These are phyloP conservation scores for Brevimyrus niger DNA, from an alignment of 2,113 vertebrate genomes.

Conservation along the genomic window DNA sequence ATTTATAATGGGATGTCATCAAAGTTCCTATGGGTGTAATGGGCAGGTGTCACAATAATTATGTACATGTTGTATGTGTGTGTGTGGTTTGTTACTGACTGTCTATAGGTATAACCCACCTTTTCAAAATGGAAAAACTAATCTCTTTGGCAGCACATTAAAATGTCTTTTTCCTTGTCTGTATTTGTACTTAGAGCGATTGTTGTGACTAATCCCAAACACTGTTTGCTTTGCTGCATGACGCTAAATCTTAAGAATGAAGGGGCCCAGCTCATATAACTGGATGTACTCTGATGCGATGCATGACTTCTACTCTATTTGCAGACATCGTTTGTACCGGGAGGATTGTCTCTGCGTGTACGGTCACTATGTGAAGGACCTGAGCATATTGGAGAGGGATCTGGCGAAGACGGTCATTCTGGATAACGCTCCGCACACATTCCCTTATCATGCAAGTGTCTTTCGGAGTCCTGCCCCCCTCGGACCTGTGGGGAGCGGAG, in stretches of 20 bases:
- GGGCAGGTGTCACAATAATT: neutral
- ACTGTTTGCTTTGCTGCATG: neutral
- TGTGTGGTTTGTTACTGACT: neutral
- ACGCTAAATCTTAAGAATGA: neutral
- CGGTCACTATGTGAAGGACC: conserved; percentile 75
- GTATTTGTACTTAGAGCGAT: neutral
- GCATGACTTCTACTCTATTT: neutral
- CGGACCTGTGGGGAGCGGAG: neutral
- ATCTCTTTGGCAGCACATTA: neutral
- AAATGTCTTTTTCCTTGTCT: neutral
- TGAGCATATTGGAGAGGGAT: conserved; percentile 60
- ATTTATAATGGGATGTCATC: neutral
- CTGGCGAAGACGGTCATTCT: conserved; percentile 64
- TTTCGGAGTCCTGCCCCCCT: neutral
- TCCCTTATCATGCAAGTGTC: conserved; percentile 61
- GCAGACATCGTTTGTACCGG: conserved; percentile 67
- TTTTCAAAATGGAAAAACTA: neutral
- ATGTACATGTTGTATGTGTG: neutral
- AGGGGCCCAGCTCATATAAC: neutral
- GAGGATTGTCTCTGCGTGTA: conserved; percentile 62
- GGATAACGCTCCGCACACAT: conserved; percentile 64
- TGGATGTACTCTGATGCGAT: neutral
- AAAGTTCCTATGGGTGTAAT: neutral
- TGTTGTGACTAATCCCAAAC: neutral
- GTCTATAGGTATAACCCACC: neutral